Conservation (phyloP, 2,888 invertebrate species). For the Plusia festucae region DNA sequence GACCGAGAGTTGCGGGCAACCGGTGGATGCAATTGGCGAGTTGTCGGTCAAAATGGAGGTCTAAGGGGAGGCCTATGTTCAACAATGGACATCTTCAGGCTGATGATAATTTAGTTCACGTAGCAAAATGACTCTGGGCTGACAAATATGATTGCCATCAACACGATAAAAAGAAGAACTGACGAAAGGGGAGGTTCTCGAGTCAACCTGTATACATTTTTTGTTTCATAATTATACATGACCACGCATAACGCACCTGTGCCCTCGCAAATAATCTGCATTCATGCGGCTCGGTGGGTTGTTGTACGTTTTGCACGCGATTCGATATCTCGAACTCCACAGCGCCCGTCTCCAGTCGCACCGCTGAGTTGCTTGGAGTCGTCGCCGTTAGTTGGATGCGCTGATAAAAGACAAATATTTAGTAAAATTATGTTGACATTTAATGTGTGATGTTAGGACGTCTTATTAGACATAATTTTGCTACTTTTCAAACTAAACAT, state of each 20-base stretch:
- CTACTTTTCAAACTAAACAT: too few species aligned
- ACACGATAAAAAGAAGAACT: too few species aligned
- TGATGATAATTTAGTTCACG: too few species aligned
- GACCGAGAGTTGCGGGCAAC: too few species aligned
- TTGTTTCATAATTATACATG: too few species aligned
- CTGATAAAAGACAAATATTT: constrained; percentile 66
- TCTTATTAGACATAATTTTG: not conserved
- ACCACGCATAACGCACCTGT: constrained; percentile 62
- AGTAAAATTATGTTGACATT: not conserved
- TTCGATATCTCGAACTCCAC: constrained; percentile 98
- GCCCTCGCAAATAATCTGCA: constrained; percentile 93
- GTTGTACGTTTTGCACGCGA: constrained; percentile 96
- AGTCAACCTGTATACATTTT: too few species aligned
- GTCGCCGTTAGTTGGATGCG: constrained; percentile 99
- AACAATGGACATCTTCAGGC: too few species aligned
- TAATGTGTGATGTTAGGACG: not conserved
- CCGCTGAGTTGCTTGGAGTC: constrained; percentile 98
- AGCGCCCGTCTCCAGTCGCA: constrained; percentile 98
- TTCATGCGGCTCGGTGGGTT: constrained; percentile 92
- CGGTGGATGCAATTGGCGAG: too few species aligned
- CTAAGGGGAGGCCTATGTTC: too few species aligned
- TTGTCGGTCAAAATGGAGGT: too few species aligned
- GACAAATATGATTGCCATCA: too few species aligned
- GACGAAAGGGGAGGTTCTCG: not conserved
- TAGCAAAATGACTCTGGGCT: too few species aligned